Evolutionary conservation across 2,797 vertebrate genomes (phyloP).

Genomic region (Microchirus variegatus): DNA sequence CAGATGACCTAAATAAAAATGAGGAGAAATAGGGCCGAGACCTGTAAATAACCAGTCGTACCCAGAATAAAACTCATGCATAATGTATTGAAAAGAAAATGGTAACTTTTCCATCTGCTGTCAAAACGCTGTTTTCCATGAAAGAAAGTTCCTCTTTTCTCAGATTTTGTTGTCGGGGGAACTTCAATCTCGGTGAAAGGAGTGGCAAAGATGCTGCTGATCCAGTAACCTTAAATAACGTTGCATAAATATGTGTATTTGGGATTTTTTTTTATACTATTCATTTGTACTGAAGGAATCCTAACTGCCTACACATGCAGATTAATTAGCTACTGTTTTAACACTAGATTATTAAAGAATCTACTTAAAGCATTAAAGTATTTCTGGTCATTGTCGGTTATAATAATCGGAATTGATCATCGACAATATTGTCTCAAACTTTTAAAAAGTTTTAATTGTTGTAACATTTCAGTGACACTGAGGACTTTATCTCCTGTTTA

Average conservation of each 20-base stretch:
- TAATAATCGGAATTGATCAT: slow-evolving; percentile 22
- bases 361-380: too few relatives aligned
- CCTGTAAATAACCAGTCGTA: slow-evolving; percentile 60
- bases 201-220: too few relatives aligned
- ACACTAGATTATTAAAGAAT: neutral
- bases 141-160: slow-evolving; percentile 26
- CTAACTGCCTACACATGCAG: neutral
- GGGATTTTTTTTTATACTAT: neutral
- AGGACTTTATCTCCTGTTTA: slow-evolving; percentile 35
- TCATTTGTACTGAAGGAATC: neutral
- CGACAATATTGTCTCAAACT: slow-evolving; percentile 5
- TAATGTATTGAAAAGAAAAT: slow-evolving; percentile 70
- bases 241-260: neutral
- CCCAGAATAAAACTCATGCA: slow-evolving; percentile 69
- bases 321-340: neutral
- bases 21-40: slow-evolving; percentile 63
- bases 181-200: too few relatives aligned
- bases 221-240: too few relatives aligned
- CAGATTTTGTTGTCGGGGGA: neutral
- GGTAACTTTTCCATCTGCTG: slow-evolving; percentile 48
- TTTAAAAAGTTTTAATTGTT: slow-evolving; percentile 7
- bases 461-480: slow-evolving; percentile 8
- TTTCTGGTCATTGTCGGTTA: neutral
- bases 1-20: slow-evolving; percentile 59
- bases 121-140: slow-evolving; percentile 40